Evolutionary conservation across 2,888 invertebrate species (phyloP), one percentile per base, ranked within the genome.

Genomic region (Rotaria socialis): DNA sequence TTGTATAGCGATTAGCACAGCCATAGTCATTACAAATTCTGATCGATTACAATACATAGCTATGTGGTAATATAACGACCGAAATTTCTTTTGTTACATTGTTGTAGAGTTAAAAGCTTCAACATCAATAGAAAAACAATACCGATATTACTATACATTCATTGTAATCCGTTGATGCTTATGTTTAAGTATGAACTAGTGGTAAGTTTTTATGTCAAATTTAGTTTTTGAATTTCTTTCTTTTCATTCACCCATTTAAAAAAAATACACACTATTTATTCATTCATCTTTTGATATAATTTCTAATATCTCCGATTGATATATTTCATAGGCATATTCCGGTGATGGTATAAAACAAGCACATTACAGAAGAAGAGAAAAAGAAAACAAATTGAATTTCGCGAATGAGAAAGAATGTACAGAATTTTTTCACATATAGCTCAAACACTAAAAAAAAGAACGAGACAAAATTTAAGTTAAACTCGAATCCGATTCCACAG

Each of bases 401-500:
- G 2, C 6, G 14, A 67, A 67, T 41, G 35, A 35, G 55, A 27
- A 27, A 7, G 35, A 67, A 67, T 67, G 67, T 67, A 67, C 67
- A 67, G 16, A 67, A 67, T 35, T 16, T 5, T 27, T 67, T 67
- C 35, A 67, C 67, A 67, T 16, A 35, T 35, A 35, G 27, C 27
- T 67, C 35, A 67, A 67, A 67, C 67, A 67, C 67, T 67, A 67
- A 67, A 60, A 60, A 60, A 35, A 16, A 67, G n/a, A 67, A 16
- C 14, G 2, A 35, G 16, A 67, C 19, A 27, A 67, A 24, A 67
- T 5, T 35, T 41, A 67, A 67, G 27, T 19, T 35, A 35, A 67
- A 67, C 10, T 67, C 7, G 67, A 67, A 67, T 67, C 67, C 35
- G 67, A 67, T 67, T 67, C 67, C 19, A 67, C 35, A 14, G 0